Evolutionary conservation across 2,113 vertebrate species (phyloP).

Genomic region (Harpagus bidentatus): DNA sequence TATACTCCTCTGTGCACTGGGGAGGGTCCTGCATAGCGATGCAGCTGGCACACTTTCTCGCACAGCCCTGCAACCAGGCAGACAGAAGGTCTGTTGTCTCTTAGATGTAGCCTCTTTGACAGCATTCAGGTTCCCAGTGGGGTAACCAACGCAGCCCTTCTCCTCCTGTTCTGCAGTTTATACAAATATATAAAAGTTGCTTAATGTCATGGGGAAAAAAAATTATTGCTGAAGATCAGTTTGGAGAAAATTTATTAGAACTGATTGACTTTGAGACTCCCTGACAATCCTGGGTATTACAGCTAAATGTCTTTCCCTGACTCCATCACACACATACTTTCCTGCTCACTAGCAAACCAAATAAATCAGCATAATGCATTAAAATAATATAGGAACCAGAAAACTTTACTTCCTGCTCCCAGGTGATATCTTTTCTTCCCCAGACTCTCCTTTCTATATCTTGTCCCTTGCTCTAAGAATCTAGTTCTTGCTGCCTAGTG

Average conservation of each 20-base stretch:
- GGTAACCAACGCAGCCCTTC: background rate
- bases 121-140: background rate
- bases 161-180: background rate
- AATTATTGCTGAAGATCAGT: background rate
- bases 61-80: background rate
- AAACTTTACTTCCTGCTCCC: background rate
- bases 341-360: background rate
- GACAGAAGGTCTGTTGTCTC: background rate
- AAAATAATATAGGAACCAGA: background rate
- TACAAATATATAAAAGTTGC: background rate
- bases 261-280: background rate
- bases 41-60: background rate
- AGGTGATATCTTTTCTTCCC: background rate
- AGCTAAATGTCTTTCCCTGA: background rate
- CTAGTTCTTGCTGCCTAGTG: background rate
- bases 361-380: background rate
- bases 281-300: background rate
- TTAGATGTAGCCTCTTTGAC: background rate
- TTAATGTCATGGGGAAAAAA: background rate
- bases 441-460: background rate
- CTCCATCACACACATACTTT: background rate
- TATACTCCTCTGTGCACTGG: rapidly evolving
- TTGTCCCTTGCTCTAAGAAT: background rate
- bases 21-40: too few species aligned
- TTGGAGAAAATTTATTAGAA: background rate